A percentile compares a stretch with the other conserved stretches of the same genome.
Conservation (phyloP, 2,113 vertebrate species). For the Phylloscopus whistleri region DNA sequence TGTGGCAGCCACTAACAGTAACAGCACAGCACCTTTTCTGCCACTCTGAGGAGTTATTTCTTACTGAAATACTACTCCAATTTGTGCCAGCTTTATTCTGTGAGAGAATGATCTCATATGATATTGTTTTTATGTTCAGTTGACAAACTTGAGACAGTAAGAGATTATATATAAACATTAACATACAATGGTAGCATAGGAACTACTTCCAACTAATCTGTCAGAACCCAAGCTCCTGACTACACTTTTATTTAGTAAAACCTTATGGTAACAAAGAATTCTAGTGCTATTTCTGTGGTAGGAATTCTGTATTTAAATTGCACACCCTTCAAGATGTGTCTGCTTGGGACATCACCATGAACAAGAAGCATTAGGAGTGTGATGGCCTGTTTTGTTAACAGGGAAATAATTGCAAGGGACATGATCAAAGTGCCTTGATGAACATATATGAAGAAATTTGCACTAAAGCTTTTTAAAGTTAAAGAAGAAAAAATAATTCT, state of each 20-base stretch:
- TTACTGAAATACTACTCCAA: background rate
- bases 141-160: background rate
- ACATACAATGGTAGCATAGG: background rate
- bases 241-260: background rate
- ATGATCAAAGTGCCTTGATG: constrained; percentile 28
- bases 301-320: background rate
- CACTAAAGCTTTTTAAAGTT: background rate
- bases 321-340: background rate
- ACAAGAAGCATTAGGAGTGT: background rate
- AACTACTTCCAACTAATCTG: background rate
- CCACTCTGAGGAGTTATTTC: background rate
- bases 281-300: background rate
- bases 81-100: background rate
- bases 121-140: background rate
- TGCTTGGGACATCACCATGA: background rate
- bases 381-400: background rate
- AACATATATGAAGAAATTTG: background rate
- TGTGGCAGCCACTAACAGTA: background rate
- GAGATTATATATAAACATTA: background rate
- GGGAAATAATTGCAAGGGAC: background rate
- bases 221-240: background rate
- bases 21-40: background rate
- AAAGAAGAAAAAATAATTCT: background rate
- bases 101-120: background rate
- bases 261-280: background rate